These are phyloP conservation scores for Drosophila tristis DNA, from an alignment of 1,140 invertebrate species.

Conservation along the genomic window DNA sequence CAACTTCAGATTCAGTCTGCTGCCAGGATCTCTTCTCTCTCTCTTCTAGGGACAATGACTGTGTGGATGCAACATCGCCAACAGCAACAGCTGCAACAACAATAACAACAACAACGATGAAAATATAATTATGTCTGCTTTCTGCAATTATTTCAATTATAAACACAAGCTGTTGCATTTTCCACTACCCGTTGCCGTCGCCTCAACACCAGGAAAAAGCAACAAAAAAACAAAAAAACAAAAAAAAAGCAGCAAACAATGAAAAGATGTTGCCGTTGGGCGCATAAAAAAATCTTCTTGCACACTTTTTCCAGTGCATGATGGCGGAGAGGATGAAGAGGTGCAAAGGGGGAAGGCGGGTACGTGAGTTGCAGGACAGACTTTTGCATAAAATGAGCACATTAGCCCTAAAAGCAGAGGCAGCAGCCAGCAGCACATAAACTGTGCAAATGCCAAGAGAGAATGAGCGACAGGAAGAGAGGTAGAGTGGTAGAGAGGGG, in stretches of 20 bases:
- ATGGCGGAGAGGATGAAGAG: no score
- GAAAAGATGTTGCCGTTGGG: conserved; percentile 39
- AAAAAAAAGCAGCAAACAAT: conserved; percentile 41
- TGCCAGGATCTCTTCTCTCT: background rate
- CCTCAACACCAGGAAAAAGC: conserved; percentile 38
- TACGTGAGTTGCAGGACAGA: background rate
- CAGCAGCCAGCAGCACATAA: conserved; percentile 16
- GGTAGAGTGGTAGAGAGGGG: background rate
- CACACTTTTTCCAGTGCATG: conserved; percentile 32
- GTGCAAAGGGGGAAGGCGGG: background rate
- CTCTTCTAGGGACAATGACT: conserved; percentile 29
- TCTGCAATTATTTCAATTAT: conserved; percentile 74
- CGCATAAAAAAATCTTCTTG: conserved; percentile 53
- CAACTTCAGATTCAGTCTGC: conserved; percentile 1
- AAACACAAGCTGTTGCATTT: conserved; percentile 70
- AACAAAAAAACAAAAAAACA: background rate
- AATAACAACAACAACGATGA: conserved; percentile 29
- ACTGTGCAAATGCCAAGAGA: conserved; percentile 5
- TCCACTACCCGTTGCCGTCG: conserved; percentile 15
- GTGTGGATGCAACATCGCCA: conserved; percentile 19
- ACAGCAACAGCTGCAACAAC: conserved; percentile 19
- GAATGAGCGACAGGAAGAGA: background rate
- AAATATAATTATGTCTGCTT: conserved; percentile 69
- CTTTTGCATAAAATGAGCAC: conserved; percentile 64
- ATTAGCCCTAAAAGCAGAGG: conserved; percentile 63